These are phyloP conservation scores for Cydia pomonella DNA, from an alignment of 1,140 invertebrate genomes.

Conservation along the genomic window DNA sequence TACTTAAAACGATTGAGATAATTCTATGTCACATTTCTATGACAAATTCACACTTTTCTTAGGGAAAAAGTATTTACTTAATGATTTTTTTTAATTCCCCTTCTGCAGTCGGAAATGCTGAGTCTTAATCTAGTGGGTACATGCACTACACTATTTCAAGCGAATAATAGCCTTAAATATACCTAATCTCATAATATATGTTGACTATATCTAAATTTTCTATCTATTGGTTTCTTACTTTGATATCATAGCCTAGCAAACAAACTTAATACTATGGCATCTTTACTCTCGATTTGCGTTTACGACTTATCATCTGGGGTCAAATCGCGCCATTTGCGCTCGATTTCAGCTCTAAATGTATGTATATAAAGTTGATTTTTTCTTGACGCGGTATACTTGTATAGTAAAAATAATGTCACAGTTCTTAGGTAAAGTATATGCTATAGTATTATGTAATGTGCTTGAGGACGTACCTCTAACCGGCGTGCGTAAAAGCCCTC, in stretches of 20 bases:
- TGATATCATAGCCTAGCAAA: neutral
- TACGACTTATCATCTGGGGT: too few relatives aligned
- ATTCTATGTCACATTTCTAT: too few relatives aligned
- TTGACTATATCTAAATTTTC: constrained; percentile 24
- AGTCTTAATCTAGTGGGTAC: neutral
- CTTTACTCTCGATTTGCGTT: neutral
- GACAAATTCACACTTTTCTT: neutral
- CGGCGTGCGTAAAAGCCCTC: constrained; percentile 38
- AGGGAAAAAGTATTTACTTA: neutral
- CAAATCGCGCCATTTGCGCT: too few relatives aligned
- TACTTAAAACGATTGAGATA: neutral
- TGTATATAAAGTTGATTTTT: neutral
- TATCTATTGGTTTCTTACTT: constrained; percentile 21
- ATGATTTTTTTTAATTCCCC: neutral
- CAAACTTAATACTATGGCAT: neutral
- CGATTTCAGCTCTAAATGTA: neutral
- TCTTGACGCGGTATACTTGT: neutral
- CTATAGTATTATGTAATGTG: constrained; percentile 22
- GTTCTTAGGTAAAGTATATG: neutral
- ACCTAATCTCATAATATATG: constrained; percentile 7
- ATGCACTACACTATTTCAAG: constrained; percentile 15
- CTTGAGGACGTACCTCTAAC: constrained; percentile 21
- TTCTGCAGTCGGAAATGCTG: neutral
- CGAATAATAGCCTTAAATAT: neutral
- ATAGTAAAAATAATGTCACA: too few relatives aligned